These are phyloP conservation scores for Drosophila macrospina DNA, from an alignment of 2,888 invertebrate species.

Conservation along the genomic window DNA sequence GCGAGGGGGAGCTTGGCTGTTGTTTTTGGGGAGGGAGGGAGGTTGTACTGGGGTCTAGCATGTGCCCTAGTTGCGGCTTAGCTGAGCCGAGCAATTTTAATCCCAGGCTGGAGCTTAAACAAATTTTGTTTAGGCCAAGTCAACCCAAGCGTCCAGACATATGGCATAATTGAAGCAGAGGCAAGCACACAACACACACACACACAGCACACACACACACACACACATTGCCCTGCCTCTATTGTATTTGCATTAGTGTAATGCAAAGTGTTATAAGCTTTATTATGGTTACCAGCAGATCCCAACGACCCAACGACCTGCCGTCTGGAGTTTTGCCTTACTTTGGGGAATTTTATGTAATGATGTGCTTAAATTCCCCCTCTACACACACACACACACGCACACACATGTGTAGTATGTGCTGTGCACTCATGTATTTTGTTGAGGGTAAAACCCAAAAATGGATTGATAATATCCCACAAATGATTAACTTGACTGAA, in stretches of 20 bases:
- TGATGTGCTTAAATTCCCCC: constrained; percentile 75
- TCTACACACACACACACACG: constrained; percentile 24
- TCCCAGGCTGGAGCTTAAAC: constrained; percentile 75
- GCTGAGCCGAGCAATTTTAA: constrained; percentile 68
- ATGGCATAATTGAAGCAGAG: constrained; percentile 76
- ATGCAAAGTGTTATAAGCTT: constrained; percentile 82
- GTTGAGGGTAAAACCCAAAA: constrained; percentile 66
- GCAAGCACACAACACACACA: constrained; percentile 30
- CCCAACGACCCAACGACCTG: constrained; percentile 48
- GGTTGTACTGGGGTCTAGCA: constrained; percentile 9
- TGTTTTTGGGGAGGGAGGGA: background rate
- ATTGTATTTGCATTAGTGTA: constrained; percentile 82
- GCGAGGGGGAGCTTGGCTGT: background rate
- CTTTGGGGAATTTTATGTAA: constrained; percentile 76
- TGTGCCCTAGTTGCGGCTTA: constrained; percentile 31
- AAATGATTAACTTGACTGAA: constrained; percentile 81
- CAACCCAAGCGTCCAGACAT: constrained; percentile 67
- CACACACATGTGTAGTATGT: constrained; percentile 4
- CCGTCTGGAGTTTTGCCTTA: constrained; percentile 36
- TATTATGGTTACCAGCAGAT: constrained; percentile 71
- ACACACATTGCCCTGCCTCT: constrained; percentile 26
- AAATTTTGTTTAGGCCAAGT: constrained; percentile 71
- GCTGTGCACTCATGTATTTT: constrained; percentile 22
- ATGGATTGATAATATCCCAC: constrained; percentile 82
- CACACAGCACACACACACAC: constrained; percentile 11